Evolutionary conservation across 2,113 vertebrate genomes (phyloP), one percentile per base, ranked within the genome.

Genomic region (Plecturocebus donacophilus): DNA sequence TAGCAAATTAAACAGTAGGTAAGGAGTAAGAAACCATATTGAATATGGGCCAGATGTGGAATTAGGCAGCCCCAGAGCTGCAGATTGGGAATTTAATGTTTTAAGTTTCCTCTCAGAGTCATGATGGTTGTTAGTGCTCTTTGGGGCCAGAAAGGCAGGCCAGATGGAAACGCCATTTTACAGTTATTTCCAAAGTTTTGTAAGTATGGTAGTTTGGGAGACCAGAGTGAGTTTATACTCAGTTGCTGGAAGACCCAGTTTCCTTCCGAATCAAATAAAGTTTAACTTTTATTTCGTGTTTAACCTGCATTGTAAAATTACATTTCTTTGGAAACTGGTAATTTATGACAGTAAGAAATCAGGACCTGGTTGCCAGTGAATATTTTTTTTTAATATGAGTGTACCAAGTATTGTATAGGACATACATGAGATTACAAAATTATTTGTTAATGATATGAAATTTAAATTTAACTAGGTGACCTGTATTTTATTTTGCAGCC

Each of bases 181-280:
- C 32, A 82, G 5, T 92, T 89, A 81, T 88, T 83, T 58, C 68
- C 86, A 88, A 8, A 91, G 54, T 92, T 83, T 89, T 87, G 0
- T 79, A 68, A 66, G 14, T 66, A 38, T 96, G 19, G 14, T 87
- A 61, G 25, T 1, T 87, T 88, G 38, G 5, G 64, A 91, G 49
- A 54, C 38, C 4, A 85, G n/a, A 95, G 25, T 20, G 16, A 73
- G 20, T 32, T 84, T 11, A 64, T 56, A 38, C 27, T 90, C 35
- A 84, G 16, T 82, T 82, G 20, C 30, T 90, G 35, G 66, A 81
- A 96, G 85, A 95, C 32, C 4, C 56, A 87, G 0, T 84, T 96
- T 87, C 76, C 75, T 96, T 94, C 76, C 81, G 47, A 93, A 58
- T 77, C 56, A 91, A 40, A 95, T 32, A 92, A 81, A 89, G 73